Conservation (phyloP, 92 coral and sea anemone genomes). For the Zoanthus sansibaricus region DNA sequence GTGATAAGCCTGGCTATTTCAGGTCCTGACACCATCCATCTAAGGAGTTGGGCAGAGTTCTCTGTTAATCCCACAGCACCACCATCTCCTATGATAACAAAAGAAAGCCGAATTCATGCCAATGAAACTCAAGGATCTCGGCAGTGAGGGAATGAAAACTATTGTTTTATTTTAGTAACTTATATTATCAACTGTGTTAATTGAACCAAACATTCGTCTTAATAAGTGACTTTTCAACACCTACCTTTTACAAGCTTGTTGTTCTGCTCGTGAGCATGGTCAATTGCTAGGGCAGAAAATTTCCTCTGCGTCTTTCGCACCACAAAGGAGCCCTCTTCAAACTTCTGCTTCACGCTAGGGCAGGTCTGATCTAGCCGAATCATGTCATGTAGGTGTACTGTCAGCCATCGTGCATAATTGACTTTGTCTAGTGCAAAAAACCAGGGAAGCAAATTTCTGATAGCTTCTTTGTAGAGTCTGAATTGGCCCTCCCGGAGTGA, state of each 20-base stretch:
- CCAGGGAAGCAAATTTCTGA: conserved; percentile 52
- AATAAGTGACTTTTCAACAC: neutral
- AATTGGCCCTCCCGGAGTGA: conserved; percentile 51
- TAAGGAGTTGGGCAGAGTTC: conserved; percentile 36
- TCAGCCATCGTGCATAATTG: conserved; percentile 59
- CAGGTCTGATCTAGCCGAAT: conserved; percentile 25
- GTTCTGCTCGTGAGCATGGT: conserved; percentile 46
- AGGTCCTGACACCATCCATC: conserved; percentile 62
- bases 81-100: conserved; percentile 39
- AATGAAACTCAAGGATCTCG: neutral
- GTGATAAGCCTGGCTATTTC: conserved; percentile 43
- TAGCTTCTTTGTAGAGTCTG: conserved; percentile 26
- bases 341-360: conserved; percentile 40
- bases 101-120: neutral
- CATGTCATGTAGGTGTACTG: conserved; percentile 67
- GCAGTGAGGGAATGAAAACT: neutral
- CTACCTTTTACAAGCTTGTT: conserved; percentile 56
- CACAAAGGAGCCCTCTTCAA: conserved; percentile 58
- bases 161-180: conserved; percentile 2
- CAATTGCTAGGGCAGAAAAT: conserved; percentile 50
- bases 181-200: neutral
- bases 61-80: conserved; percentile 47
- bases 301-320: conserved; percentile 52
- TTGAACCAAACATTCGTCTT: neutral
- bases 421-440: conserved; percentile 51